Evolutionary conservation across 2,797 vertebrate genomes (phyloP).

Genomic region (Tenualosa thibaudeaui): DNA sequence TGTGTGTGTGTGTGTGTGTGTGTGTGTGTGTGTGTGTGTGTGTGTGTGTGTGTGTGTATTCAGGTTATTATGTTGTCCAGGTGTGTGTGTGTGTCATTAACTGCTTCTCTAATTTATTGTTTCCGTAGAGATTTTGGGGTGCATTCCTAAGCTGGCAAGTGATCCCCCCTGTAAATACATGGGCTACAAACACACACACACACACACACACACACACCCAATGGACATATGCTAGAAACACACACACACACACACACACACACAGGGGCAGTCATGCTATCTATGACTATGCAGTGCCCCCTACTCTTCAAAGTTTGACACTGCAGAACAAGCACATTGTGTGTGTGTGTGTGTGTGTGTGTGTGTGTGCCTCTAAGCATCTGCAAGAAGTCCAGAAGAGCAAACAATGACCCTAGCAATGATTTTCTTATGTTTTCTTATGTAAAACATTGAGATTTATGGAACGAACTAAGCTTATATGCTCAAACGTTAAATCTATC

Average conservation of each 20-base stretch:
- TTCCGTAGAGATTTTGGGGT: slow-evolving; percentile 84
- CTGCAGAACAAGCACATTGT: neutral
- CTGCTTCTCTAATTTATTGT: slow-evolving; percentile 94
- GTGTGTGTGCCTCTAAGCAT: neutral
- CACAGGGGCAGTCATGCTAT: neutral
- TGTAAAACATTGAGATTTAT: too few species aligned
- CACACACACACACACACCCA: neutral
- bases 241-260: neutral
- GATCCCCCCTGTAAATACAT: slow-evolving; percentile 31
- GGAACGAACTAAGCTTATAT: too few species aligned
- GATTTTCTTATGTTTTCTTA: too few species aligned
- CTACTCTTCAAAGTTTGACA: neutral
- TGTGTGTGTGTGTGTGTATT: neutral
- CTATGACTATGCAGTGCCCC: neutral
- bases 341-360: slow-evolving; percentile 7
- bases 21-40: slow-evolving; percentile 57
- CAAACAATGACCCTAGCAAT: too few species aligned
- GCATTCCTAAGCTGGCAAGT: slow-evolving; percentile 52
- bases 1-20: slow-evolving; percentile 68
- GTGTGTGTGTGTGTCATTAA: slow-evolving; percentile 69
- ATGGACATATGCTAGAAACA: neutral
- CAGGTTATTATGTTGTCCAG: slow-evolving; percentile 92
- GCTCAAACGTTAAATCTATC: too few species aligned
- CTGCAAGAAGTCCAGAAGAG: too few species aligned
- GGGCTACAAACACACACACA: neutral